phyloP scores from a whole-genome alignment of 2,113 vertebrate genomes.

The Podiceps cristatus region DNA sequence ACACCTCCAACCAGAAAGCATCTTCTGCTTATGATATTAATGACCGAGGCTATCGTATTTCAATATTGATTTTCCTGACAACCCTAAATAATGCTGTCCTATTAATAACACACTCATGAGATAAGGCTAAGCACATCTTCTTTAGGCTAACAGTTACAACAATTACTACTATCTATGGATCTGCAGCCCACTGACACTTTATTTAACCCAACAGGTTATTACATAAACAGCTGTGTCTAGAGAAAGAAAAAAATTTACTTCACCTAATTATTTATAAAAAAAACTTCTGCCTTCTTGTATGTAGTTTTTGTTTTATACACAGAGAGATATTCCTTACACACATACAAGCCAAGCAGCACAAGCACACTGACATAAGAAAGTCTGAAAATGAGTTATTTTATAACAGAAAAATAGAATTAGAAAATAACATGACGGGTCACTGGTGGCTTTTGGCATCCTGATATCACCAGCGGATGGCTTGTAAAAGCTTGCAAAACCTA shows the following conservation, averaged over 20 bases:
- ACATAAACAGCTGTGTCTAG: not conserved
- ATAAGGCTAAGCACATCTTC: not conserved
- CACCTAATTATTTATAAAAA: not conserved
- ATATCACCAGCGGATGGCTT: not conserved
- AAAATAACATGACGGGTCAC: not conserved
- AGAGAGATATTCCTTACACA: not conserved
- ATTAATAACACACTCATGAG: conserved; percentile 31
- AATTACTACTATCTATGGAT: not conserved
- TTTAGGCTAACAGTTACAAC: conserved; percentile 12
- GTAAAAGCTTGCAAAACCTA: not conserved
- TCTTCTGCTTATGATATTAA: not conserved
- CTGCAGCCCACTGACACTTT: not conserved
- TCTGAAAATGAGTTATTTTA: not conserved
- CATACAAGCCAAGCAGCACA: not conserved
- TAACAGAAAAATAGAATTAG: not conserved
- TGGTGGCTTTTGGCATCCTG: not conserved
- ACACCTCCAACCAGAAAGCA: not conserved
- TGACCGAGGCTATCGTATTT: not conserved
- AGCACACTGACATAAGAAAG: fast-evolving
- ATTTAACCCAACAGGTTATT: conserved; percentile 38
- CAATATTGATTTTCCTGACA: conserved; percentile 61
- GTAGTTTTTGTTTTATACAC: not conserved
- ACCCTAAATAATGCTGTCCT: conserved; percentile 19
- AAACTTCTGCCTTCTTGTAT: not conserved
- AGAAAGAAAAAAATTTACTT: not conserved